Base-by-base conservation (phyloP, 2,888 invertebrate species). In the Limulus polyphemus region DNA sequence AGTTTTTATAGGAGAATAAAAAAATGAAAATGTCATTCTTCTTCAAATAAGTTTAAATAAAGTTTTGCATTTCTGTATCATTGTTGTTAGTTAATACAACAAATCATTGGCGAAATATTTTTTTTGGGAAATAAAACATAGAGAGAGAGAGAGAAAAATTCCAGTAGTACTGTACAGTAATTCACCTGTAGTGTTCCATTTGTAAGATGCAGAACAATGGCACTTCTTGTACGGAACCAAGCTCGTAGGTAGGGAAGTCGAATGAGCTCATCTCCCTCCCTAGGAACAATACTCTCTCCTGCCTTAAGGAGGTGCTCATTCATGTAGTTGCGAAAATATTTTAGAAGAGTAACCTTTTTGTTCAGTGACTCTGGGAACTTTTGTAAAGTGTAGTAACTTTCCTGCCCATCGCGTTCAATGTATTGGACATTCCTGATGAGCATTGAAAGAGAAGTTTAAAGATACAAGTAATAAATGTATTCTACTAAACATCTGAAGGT, bases 271-370 rank as follows among this genome's bases (percentile, higher is more conserved):
- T 97, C 97, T 56, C 85, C 86, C 73, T 93, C 93, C 68, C 88
- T 82, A 10, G 86, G 76, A 2, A 71, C 73, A 59, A 76, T 75
- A 66, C 75, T 75, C 32, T 69, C 70, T 12, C 69, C 70, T 54
- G 68, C 68, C 59, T 69, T 70, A 48, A 70, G 59, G 52, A 70
- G 50, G 60, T 70, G 69, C 48, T 69, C 67, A 59, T 65, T 68
- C 99, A 99, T 99, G 78, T 99, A 99, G 73, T 92, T 86, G 71
- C 90, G 84, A 79, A 99, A 99, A 79, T 99, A 99, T 17, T 91
- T 88, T 64, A 99, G 82, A 32, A 99, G 81, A 74, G 93, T 95
- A 82, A 98, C 91, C 78, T 98, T 98, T 78, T 98, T 98, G 69
- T 88, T 88, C 61, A 97, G 81, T 3, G 82, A 79, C 17, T 80